Base-by-base conservation (phyloP, 2,888 invertebrate species). In the Synanthedon tipuliformis region DNA sequence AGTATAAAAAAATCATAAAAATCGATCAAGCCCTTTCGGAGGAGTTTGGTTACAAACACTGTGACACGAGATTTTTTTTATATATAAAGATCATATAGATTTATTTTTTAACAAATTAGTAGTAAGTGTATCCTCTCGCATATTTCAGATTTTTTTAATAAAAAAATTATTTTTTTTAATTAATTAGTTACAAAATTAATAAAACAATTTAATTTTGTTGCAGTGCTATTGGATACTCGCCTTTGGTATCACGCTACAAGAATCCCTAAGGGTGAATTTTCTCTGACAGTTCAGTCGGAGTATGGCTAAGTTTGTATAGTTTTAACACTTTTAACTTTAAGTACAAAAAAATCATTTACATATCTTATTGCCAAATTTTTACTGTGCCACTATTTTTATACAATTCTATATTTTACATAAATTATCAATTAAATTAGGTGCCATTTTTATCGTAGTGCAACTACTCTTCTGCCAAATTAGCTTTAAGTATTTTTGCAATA, bases 201-300 rank as follows among this genome's bases (percentile, higher is more conserved):
- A 34, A 34, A 34, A 34, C 10, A 3, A 34, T 45, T 1, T 45
- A 56, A 56, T 56, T 61, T 61, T 54, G 11, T 84, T 90, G 58
- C 81, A 93, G 94, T 97, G 56, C 88, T 97, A 55, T 86, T 97
- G 52, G 96, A 97, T 71, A 97, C 97, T 0, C 91, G 96, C 63
- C 89, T 94, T 57, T 97, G 97, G 97, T 97, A 96, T 74, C 96
- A 97, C 75, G 91, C 93, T 52, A 97, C 97, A 41, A 91, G 89
- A 61, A 93, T 96, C 54, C 90, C 93, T 50, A 92, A 93, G 59
- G 93, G 93, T 5, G 91, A 94, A 68, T 92, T 97, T 65, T 95
- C 96, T 61, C 87, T 97, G 49, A 95, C 96, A 12, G 91, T 97
- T 55, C 96, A 96, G 63, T 97, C 97, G 0, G 97, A 97, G 76